These are phyloP conservation scores for Pseudomyrmex gracilis DNA, from an alignment of 1,140 invertebrate genomes.

Conservation along the genomic window DNA sequence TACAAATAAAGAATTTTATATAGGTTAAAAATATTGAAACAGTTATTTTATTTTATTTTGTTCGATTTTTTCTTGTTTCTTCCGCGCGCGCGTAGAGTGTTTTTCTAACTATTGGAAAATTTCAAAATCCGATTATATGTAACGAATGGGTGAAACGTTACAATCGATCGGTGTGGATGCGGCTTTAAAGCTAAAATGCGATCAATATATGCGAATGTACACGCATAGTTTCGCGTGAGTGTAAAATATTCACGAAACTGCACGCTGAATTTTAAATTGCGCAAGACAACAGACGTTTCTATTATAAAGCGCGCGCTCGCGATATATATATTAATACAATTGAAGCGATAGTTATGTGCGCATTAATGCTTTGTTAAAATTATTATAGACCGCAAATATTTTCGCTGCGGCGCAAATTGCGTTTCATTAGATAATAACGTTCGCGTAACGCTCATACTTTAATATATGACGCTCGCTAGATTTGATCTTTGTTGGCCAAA, in stretches of 20 bases:
- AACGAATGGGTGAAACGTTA: neutral
- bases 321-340: constrained; percentile 30
- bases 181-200: constrained; percentile 28
- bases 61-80: neutral
- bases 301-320: constrained; percentile 7
- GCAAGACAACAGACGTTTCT: constrained; percentile 24
- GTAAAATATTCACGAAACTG: constrained; percentile 38
- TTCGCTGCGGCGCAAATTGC: neutral
- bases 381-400: neutral
- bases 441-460: constrained; percentile 2
- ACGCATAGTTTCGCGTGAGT: constrained; percentile 30
- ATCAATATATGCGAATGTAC: constrained; percentile 34
- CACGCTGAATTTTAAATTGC: constrained; percentile 23
- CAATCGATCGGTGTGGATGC: constrained; percentile 32
- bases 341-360: neutral
- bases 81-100: neutral
- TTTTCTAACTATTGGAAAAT: constrained; percentile 14
- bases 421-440: constrained; percentile 9
- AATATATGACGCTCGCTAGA: neutral
- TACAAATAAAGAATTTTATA: neutral
- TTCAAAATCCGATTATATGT: constrained; percentile 8
- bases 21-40: neutral
- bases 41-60: constrained; percentile 1
- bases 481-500: neutral
- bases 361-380: neutral